Conservation (phyloP, 1,140 invertebrate genomes). For the Xylocopa sonorina region DNA sequence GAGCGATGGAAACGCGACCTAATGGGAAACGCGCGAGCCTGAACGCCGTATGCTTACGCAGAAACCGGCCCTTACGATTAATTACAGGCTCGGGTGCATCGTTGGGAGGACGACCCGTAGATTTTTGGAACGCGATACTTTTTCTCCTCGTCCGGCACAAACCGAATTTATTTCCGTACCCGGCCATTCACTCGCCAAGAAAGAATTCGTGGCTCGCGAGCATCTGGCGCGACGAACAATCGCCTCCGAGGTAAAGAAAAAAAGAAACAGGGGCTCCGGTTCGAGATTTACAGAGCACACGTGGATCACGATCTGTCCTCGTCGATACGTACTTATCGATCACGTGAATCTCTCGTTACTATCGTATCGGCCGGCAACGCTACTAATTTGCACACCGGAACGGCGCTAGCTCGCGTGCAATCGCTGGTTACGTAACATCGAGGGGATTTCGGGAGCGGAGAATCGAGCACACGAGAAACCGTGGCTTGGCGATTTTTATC, state of each 20-base stretch:
- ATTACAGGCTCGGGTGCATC: not conserved
- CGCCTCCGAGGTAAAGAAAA: too few species aligned
- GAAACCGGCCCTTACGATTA: constrained; percentile 8
- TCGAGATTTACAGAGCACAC: constrained; percentile 27
- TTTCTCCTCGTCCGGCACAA: not conserved
- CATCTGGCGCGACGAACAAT: not conserved
- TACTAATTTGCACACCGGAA: constrained; percentile 28
- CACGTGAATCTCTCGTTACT: constrained; percentile 38
- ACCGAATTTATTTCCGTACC: not conserved
- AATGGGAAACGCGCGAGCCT: not conserved
- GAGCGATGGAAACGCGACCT: not conserved
- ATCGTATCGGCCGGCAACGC: constrained; percentile 5
- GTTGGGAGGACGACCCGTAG: not conserved
- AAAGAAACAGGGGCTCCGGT: not conserved
- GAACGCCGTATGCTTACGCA: not conserved
- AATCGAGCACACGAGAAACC: not conserved
- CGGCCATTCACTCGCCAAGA: not conserved
- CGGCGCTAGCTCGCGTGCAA: not conserved
- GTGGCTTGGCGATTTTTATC: not conserved
- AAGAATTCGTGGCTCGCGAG: constrained; percentile 7
- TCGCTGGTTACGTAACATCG: constrained; percentile 17
- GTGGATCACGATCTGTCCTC: constrained; percentile 26
- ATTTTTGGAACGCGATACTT: constrained; percentile 16
- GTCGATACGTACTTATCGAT: constrained; percentile 18
- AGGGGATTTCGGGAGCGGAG: not conserved